Evolutionary conservation across 2,113 vertebrate species (phyloP).

Genomic region (Forbesichthys papilliferus): DNA sequence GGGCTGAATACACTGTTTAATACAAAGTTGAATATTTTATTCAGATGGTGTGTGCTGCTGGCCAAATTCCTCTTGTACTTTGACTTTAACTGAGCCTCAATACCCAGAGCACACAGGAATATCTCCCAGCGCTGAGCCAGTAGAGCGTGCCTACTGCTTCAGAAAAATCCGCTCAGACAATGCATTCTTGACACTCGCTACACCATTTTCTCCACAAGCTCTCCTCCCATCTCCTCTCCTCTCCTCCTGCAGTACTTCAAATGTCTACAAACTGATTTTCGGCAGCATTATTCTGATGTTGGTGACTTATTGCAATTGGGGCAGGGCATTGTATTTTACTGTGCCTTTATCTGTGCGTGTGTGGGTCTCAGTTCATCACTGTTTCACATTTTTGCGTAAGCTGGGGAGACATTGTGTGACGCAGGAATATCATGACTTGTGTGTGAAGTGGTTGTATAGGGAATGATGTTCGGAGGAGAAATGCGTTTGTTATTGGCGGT

Average conservation of each 20-base stretch:
- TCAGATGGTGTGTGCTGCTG: too few species aligned
- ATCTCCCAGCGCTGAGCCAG: too few species aligned
- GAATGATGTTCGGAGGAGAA: slow-evolving; percentile 40
- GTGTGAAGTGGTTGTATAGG: slow-evolving; percentile 30
- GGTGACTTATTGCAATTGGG: slow-evolving; percentile 55
- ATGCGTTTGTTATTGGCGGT: slow-evolving; percentile 13
- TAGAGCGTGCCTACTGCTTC: too few species aligned
- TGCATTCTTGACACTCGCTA: too few species aligned
- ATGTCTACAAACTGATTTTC: slow-evolving; percentile 51
- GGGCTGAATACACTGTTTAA: too few species aligned
- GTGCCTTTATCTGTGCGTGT: slow-evolving; percentile 56
- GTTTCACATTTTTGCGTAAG: slow-evolving; percentile 38
- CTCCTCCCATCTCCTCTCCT: too few species aligned
- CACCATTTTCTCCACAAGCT: not conserved
- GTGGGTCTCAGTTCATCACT: slow-evolving; percentile 55
- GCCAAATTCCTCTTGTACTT: too few species aligned
- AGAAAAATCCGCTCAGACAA: too few species aligned
- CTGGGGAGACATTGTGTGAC: slow-evolving; percentile 21
- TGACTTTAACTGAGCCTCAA: too few species aligned
- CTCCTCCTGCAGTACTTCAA: slow-evolving; percentile 37
- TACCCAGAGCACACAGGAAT: too few species aligned
- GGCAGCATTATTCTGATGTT: slow-evolving; percentile 57
- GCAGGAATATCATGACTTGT: slow-evolving; percentile 32
- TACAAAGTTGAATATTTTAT: too few species aligned
- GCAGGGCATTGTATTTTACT: slow-evolving; percentile 43